Evolutionary conservation across 2,888 invertebrate genomes (phyloP), one percentile per base, ranked within the genome.

Genomic region (Lampropteryx suffumata): DNA sequence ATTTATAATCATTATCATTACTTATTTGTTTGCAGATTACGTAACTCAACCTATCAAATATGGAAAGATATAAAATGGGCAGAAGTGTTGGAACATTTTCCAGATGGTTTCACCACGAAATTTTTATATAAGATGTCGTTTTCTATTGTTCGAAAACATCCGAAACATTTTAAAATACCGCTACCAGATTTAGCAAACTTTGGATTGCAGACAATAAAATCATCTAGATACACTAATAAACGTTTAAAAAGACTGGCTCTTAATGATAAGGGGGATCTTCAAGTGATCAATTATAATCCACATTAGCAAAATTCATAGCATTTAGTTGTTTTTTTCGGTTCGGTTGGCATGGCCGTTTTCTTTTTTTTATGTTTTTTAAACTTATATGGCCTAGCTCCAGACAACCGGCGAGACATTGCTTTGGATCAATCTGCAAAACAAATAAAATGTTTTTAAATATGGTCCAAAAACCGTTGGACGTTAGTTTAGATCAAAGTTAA

Each of bases 61-160:
- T 87, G 87, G 88, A 70, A 67, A 44, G 87, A 88, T 54, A 84
- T 88, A 34, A 63, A 75, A 55, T 87, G 87, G 88, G 81, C 79
- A 59, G 76, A 84, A 40, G 41, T 87, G 13, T 47, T 65, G 4
- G 62, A 64, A 28, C 59, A 76, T 30, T 84, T 83, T 57, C 75
- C 83, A 40, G 82, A 82, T 64, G 87, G 82, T 3, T 72, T 76
- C 46, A 86, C 84, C 30, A 64, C 62, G 37, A 41, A 50, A 6
- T 86, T 86, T 65, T 59, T 88, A 30, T 77, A 84, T 46, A 50
- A 33, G 46, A 34, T 67, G 26, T 64, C 67, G 49, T 42, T 49
- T 3, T 26, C 14, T 13, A 28, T 72, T 7, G 55, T 79, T 8
- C 39, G 40, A 5, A 21, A 13, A 14, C 50, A 33, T 5, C 59